These are phyloP conservation scores for Syngnathus floridae DNA, from an alignment of 2,113 vertebrate species.

Conservation along the genomic window DNA sequence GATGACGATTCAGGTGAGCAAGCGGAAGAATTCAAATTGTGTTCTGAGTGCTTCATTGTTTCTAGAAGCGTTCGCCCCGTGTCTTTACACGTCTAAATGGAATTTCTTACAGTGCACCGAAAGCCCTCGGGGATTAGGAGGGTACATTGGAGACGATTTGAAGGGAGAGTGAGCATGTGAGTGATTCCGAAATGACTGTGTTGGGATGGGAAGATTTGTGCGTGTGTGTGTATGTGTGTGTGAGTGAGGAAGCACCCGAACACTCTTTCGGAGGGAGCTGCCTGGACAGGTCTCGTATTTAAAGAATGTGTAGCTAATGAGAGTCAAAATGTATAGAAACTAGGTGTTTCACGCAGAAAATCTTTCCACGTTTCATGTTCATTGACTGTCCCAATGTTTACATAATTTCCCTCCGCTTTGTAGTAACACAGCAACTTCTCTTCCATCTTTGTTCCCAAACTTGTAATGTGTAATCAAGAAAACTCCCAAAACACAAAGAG, in stretches of 20 bases:
- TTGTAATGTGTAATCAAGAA: constrained; percentile 33
- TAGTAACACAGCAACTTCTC: background rate
- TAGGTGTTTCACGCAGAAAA: too few relatives aligned
- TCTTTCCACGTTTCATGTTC: background rate
- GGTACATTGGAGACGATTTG: constrained; percentile 25
- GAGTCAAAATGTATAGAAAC: background rate
- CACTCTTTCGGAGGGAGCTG: background rate
- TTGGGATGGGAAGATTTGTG: background rate
- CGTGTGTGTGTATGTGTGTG: background rate
- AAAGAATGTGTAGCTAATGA: background rate
- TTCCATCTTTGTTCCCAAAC: constrained; percentile 13
- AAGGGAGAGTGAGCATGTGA: constrained; percentile 20
- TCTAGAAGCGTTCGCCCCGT: constrained; percentile 7
- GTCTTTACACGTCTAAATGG: constrained; percentile 38
- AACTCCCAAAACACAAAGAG: constrained; percentile 35
- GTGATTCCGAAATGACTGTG: constrained; percentile 19
- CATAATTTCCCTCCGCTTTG: background rate
- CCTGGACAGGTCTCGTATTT: background rate
- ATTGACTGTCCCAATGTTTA: background rate
- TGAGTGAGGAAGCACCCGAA: background rate
- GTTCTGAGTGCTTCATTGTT: constrained; percentile 8
- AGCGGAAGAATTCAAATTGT: constrained; percentile 14
- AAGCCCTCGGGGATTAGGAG: constrained; percentile 26
- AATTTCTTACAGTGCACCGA: constrained; percentile 44
- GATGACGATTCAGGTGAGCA: constrained; percentile 15